These are phyloP conservation scores for Propithecus deckenii DNA, from an alignment of 2,797 vertebrate species.

Conservation along the genomic window DNA sequence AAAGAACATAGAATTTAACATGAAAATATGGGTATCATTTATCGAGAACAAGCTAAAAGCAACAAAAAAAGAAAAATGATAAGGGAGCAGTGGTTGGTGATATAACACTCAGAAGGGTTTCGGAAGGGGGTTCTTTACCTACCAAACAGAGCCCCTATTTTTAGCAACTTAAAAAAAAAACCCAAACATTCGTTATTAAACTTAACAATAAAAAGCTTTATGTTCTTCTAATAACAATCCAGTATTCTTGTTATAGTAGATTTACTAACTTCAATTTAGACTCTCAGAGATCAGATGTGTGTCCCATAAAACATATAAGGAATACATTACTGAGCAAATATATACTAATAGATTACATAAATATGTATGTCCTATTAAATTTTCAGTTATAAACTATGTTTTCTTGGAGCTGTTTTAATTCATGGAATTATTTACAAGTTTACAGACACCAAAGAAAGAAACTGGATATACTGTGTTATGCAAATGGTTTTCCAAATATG, in stretches of 20 bases:
- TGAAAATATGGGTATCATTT: conserved; percentile 52
- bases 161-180: conserved; percentile 57
- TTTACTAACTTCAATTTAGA: conserved; percentile 75
- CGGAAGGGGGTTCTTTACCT: not conserved
- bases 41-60: conserved; percentile 23
- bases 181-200: conserved; percentile 66
- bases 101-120: not conserved
- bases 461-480: conserved; percentile 34
- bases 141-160: conserved; percentile 38
- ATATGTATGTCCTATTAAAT: conserved; percentile 76
- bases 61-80: not conserved
- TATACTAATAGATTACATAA: conserved; percentile 70
- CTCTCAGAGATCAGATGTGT: conserved; percentile 68
- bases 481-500: conserved; percentile 67
- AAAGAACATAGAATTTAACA: conserved; percentile 63
- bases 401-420: conserved; percentile 68
- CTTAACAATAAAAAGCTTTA: conserved; percentile 62
- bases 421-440: conserved; percentile 75
- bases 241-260: conserved; percentile 61
- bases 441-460: conserved; percentile 57
- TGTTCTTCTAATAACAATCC: conserved; percentile 66
- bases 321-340: conserved; percentile 69
- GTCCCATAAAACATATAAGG: conserved; percentile 69
- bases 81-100: not conserved
- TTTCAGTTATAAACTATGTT: conserved; percentile 69